Evolutionary conservation across 2,113 vertebrate genomes (phyloP).

Genomic region (Cnemophilus loriae): DNA sequence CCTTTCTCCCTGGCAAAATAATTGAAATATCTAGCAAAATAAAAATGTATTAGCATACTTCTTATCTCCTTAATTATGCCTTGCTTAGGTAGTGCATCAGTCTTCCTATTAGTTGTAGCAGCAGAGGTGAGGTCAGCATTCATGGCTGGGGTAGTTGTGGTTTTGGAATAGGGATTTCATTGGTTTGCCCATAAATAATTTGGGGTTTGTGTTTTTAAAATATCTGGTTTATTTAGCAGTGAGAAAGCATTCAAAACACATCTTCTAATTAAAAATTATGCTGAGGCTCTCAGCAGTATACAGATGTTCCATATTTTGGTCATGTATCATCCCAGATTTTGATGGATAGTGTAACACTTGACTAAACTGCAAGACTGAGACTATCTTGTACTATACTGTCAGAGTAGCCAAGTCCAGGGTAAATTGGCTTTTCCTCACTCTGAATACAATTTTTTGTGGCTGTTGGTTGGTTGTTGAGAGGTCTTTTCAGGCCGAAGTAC

Average conservation of each 20-base stretch:
- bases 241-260: slow-evolving; percentile 19
- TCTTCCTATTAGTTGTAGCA: neutral
- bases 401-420: neutral
- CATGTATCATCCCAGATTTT: neutral
- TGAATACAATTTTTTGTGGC: neutral
- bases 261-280: slow-evolving; percentile 35
- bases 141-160: neutral
- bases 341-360: neutral
- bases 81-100: neutral
- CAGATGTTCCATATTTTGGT: slow-evolving; percentile 34
- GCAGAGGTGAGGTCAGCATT: neutral
- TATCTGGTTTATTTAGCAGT: neutral
- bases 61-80: neutral
- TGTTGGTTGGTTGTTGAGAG: neutral
- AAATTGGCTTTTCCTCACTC: neutral
- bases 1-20: neutral
- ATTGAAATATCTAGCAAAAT: neutral
- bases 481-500: neutral
- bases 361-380: neutral
- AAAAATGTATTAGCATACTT: neutral
- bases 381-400: neutral
- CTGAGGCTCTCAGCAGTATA: neutral
- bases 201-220: neutral
- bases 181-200: neutral
- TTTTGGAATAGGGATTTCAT: neutral